Conservation (phyloP, 35 echinoderm and acorn worm genomes). For the Strongylocentrotus purpuratus region DNA sequence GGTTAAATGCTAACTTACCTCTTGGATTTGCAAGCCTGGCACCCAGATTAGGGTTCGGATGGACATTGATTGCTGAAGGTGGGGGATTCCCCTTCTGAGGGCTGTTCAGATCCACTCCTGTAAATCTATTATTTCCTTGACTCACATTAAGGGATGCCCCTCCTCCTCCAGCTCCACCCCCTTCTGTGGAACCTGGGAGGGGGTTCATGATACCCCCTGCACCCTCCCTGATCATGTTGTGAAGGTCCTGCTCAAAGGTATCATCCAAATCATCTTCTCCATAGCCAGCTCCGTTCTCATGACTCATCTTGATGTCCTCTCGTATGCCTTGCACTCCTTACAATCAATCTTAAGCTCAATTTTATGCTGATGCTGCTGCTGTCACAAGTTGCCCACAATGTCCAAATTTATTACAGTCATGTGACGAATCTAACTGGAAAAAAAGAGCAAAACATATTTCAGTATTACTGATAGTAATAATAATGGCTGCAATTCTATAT, state of each 20-base stretch:
- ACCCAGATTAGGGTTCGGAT: conserved; percentile 72
- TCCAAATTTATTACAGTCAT: no score
- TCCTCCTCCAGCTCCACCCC: background rate
- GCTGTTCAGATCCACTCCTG: conserved; percentile 88
- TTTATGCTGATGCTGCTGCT: background rate
- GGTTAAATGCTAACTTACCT: background rate
- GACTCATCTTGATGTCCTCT: conserved; percentile 31
- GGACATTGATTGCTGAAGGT: conserved; percentile 62
- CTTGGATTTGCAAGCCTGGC: conserved; percentile 78
- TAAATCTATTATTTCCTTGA: conserved; percentile 59
- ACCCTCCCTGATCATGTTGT: conserved; percentile 87
- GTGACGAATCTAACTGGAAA: no score
- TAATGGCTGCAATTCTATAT: no score
- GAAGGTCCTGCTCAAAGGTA: conserved; percentile 95
- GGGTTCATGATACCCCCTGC: conserved; percentile 64
- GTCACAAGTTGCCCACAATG: background rate
- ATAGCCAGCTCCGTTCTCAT: conserved; percentile 80
- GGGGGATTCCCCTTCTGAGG: conserved; percentile 82
- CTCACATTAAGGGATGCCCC: conserved; percentile 12
- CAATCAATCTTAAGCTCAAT: background rate
- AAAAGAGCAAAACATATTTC: no score
- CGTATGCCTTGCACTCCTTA: background rate
- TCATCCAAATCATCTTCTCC: conserved; percentile 87
- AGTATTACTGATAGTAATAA: no score
- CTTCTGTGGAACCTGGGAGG: background rate